A percentile compares a stretch with the other conserved stretches of the same genome.
Evolutionary conservation across 1,140 invertebrate species (phyloP).

Genomic region (Drosophila dunni): DNA sequence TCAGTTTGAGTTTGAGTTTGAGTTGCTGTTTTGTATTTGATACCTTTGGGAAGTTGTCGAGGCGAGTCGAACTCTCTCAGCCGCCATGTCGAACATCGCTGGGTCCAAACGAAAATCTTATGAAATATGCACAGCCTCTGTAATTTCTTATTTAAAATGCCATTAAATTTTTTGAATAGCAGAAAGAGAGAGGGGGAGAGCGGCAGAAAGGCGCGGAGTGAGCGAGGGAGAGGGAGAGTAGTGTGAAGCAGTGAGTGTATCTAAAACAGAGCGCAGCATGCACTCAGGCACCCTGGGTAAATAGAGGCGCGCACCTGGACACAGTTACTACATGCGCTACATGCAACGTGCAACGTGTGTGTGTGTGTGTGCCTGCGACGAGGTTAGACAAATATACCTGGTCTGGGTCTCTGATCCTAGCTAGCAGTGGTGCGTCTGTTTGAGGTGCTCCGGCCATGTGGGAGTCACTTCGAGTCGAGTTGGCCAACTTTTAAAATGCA

Average conservation of each 20-base stretch:
- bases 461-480: slow-evolving; percentile 51
- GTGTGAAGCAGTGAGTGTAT: slow-evolving; percentile 20
- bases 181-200: slow-evolving; percentile 48
- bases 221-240: background rate
- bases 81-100: slow-evolving; percentile 64
- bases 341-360: slow-evolving; percentile 31
- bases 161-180: slow-evolving; percentile 85
- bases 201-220: slow-evolving; percentile 13
- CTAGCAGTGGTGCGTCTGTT: slow-evolving; percentile 62
- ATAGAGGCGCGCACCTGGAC: slow-evolving; percentile 65
- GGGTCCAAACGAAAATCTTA: slow-evolving; percentile 75
- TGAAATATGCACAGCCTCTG: slow-evolving; percentile 83
- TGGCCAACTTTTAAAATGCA: slow-evolving; percentile 77
- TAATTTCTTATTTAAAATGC: slow-evolving; percentile 85
- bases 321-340: slow-evolving; percentile 23
- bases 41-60: slow-evolving; percentile 71
- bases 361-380: slow-evolving; percentile 57
- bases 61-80: slow-evolving; percentile 40
- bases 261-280: slow-evolving; percentile 79
- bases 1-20: slow-evolving; percentile 41
- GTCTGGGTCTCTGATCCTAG: slow-evolving; percentile 47
- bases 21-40: slow-evolving; percentile 70
- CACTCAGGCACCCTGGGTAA: slow-evolving; percentile 72
- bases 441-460: slow-evolving; percentile 74
- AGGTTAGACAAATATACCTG: slow-evolving; percentile 81